Base-by-base conservation (phyloP, 2,888 invertebrate species). In the Branchipolynoe longqiensis region DNA sequence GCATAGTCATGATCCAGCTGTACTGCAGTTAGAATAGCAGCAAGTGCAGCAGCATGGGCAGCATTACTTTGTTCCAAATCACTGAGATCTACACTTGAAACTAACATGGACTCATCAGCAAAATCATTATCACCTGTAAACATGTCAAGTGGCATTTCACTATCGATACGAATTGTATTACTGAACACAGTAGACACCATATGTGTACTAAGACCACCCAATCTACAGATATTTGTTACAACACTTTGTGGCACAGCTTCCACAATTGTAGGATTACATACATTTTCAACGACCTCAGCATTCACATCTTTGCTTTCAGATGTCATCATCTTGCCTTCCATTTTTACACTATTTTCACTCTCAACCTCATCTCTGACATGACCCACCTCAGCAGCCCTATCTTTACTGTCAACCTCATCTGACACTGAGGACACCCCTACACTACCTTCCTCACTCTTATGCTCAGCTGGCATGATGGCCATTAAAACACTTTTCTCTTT, bases 1-100 rank as follows among this genome's bases (percentile, higher is more conserved):
- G 69, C n/a, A 36, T 69, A 69, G 36, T 33, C 36, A 18, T 69
- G 69, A 25, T 69, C 69, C 36, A 69, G 6, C 8, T 36, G 69
- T 14, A 69, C 38, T 3, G 69, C 38, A 33, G 22, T 31, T 18
- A 69, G 69, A 0, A 28, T 31, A 62, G 31, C 62, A 28, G 14
- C 31, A 1, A 14, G 31, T 14, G 4, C 62, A 62, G 28, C 1
- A 8, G 25, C 59, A 28, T 25, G 22, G 8, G 1, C 48, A 48
- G 48, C 48, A 12, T 48, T 18, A 48, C 48, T 48, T 8, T 8
- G 48, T 12, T 48, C 48, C 8, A 48, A n/a, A n/a, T n/a, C n/a
- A n/a, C n/a, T n/a, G n/a, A n/a, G n/a, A n/a, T n/a, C n/a, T n/a
- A n/a, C n/a, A n/a, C n/a, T n/a, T n/a, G n/a, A n/a, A 8, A 48